Conservation (phyloP, 1,140 invertebrate genomes). For the Globodera ellingtonae region DNA sequence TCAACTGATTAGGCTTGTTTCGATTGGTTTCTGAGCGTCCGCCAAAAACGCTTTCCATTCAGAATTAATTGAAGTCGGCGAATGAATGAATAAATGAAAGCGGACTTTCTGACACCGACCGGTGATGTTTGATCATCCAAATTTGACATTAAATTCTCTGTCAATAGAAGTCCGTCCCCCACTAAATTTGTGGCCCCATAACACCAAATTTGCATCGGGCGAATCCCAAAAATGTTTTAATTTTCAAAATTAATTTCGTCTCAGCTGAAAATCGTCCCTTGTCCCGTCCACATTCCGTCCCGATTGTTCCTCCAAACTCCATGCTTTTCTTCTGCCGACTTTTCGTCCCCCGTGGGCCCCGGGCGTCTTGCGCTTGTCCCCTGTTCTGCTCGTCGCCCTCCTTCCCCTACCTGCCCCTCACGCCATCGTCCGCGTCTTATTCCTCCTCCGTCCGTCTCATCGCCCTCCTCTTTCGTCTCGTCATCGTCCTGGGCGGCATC, state of each 20-base stretch:
- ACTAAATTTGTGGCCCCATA: too few species aligned
- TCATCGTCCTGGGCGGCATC: slow-evolving; percentile 11
- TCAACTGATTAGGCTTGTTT: background rate
- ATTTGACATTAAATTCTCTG: too few species aligned
- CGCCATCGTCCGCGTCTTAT: too few species aligned
- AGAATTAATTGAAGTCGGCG: too few species aligned
- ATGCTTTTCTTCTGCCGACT: background rate
- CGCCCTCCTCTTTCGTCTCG: slow-evolving; percentile 7
- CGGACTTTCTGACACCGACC: too few species aligned
- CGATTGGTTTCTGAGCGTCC: too few species aligned
- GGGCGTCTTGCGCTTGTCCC: background rate
- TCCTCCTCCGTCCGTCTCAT: background rate
- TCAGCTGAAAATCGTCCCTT: background rate
- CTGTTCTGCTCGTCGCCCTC: background rate
- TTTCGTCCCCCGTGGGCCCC: background rate
- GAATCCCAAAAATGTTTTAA: background rate
- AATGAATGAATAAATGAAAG: too few species aligned
- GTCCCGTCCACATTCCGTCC: background rate
- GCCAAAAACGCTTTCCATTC: background rate
- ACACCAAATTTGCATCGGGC: background rate
- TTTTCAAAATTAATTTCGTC: background rate
- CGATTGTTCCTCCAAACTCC: background rate
- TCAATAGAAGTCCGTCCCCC: too few species aligned
- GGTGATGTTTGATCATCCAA: too few species aligned
- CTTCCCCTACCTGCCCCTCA: background rate